These are phyloP conservation scores for Hiodon alosoides DNA, from an alignment of 2,113 vertebrate species.

Conservation along the genomic window DNA sequence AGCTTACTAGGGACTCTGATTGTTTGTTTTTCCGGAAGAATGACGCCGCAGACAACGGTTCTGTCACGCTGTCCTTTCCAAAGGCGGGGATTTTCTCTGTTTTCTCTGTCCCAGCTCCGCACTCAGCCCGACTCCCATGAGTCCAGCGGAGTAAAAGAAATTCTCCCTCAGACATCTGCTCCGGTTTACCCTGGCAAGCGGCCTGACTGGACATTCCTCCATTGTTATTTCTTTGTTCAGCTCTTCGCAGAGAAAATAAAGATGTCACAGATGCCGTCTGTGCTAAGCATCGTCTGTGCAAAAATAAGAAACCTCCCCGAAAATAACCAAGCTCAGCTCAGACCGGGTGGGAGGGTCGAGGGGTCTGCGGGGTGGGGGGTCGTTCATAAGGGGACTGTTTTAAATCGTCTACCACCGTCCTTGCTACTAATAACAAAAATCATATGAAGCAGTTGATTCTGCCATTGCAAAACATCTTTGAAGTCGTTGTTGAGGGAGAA, in stretches of 20 bases:
- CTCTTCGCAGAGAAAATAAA: slow-evolving; percentile 46
- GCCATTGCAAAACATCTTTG: slow-evolving; percentile 24
- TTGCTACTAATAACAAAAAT: neutral
- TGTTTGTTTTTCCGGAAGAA: neutral
- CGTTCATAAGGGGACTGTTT: too few species aligned
- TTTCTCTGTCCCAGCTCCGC: slow-evolving; percentile 20
- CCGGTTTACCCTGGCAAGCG: slow-evolving; percentile 37
- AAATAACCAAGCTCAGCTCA: slow-evolving; percentile 7
- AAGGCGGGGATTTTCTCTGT: neutral
- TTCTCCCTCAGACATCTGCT: slow-evolving; percentile 38
- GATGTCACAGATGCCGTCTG: slow-evolving; percentile 33
- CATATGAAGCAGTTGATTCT: neutral
- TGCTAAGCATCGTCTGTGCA: slow-evolving; percentile 14
- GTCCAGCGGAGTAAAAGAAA: slow-evolving; percentile 33
- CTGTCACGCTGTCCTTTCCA: neutral
- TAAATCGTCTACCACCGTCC: neutral
- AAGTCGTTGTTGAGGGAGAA: slow-evolving; percentile 16
- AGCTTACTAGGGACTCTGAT: neutral
- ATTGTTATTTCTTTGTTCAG: slow-evolving; percentile 43
- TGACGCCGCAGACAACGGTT: too few species aligned
- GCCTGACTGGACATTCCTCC: slow-evolving; percentile 33
- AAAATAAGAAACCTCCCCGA: slow-evolving; percentile 1
- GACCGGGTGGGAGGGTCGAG: neutral
- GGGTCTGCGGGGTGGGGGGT: too few species aligned
- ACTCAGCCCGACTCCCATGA: slow-evolving; percentile 33